These are phyloP conservation scores for Perodicticus potto DNA, from an alignment of 2,797 vertebrate genomes.

Conservation along the genomic window DNA sequence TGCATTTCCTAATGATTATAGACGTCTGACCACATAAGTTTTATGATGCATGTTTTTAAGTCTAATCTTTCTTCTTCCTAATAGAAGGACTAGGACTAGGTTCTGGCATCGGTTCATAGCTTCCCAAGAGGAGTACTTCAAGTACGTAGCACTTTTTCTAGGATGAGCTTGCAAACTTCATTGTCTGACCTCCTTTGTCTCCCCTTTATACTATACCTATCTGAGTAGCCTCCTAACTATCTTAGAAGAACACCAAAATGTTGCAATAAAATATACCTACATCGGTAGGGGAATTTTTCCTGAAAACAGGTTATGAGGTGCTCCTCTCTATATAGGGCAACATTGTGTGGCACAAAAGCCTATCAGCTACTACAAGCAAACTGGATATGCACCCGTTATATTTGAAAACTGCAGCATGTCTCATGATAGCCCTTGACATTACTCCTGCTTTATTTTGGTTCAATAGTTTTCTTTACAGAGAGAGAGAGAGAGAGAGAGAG, in stretches of 20 bases:
- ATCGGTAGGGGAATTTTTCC: background rate
- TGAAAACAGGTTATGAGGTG: background rate
- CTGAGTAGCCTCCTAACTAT: background rate
- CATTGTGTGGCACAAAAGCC: background rate
- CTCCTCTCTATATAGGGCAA: fast-evolving
- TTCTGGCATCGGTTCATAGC: too few species aligned
- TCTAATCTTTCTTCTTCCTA: background rate
- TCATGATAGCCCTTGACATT: background rate
- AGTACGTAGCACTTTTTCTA: too few species aligned
- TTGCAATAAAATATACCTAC: background rate
- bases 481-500: too few species aligned
- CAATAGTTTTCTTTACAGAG: background rate
- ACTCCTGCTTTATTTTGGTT: background rate
- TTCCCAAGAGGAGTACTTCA: too few species aligned
- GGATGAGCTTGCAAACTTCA: too few species aligned
- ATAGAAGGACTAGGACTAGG: too few species aligned
- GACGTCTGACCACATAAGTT: background rate
- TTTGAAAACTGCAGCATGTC: background rate
- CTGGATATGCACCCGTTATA: background rate
- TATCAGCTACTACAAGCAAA: background rate
- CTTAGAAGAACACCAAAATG: background rate
- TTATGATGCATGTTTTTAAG: background rate
- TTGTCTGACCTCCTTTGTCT: background rate
- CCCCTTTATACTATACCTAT: background rate
- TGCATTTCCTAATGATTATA: background rate